Evolutionary conservation across 2,888 invertebrate species (phyloP).

Genomic region (Homarus gammarus): DNA sequence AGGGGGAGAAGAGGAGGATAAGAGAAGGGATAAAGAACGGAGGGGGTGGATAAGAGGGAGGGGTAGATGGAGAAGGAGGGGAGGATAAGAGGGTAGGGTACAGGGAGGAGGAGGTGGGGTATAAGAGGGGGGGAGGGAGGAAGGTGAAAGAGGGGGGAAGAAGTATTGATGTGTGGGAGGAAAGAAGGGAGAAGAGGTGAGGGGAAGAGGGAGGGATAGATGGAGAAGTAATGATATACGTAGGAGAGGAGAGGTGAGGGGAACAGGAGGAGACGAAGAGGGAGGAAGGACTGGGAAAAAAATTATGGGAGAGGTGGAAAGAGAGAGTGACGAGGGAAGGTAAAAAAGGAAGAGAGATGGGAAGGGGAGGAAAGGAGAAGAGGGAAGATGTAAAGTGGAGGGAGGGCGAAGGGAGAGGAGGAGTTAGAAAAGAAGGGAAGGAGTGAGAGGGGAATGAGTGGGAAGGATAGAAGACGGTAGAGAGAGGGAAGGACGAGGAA

Average conservation of each 20-base stretch:
- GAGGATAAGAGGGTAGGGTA: background rate
- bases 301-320: background rate
- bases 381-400: background rate
- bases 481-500: background rate
- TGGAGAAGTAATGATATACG: background rate
- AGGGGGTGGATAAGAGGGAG: too few relatives aligned
- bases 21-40: background rate
- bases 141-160: too few relatives aligned
- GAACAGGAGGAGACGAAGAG: background rate
- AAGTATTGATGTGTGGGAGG: background rate
- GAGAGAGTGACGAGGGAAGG: background rate
- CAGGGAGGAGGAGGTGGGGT: too few relatives aligned
- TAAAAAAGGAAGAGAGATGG: background rate
- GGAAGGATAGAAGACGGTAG: background rate
- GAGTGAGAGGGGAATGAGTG: background rate
- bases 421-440: background rate
- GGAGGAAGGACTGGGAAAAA: background rate
- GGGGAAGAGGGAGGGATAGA: conserved; percentile 7
- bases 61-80: background rate
- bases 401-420: background rate
- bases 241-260: background rate
- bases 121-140: background rate
- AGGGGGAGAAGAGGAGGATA: background rate
- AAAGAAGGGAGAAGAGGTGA: too few relatives aligned
- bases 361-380: background rate